phyloP scores from a whole-genome alignment of 2,113 vertebrate species.

The Indicator indicator region DNA sequence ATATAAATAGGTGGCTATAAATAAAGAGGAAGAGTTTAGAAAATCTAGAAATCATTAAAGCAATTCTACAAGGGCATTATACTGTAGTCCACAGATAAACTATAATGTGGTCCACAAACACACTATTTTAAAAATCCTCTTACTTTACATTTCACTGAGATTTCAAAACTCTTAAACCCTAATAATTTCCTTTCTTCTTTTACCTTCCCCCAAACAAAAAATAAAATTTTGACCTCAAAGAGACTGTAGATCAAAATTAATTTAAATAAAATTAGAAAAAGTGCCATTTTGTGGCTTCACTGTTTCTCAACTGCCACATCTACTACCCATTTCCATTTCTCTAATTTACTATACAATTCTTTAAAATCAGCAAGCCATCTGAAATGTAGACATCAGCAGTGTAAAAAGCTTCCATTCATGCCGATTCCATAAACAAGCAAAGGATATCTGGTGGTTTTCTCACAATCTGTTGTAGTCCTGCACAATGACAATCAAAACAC shows the following conservation, averaged over 20 bases:
- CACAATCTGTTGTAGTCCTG: background rate
- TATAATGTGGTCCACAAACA: background rate
- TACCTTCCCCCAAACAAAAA: background rate
- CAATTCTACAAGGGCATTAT: background rate
- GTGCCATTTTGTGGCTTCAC: background rate
- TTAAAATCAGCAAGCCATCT: background rate
- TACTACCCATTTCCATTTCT: background rate
- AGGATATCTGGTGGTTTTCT: background rate
- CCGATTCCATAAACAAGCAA: background rate
- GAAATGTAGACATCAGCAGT: background rate
- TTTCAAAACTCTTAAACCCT: background rate
- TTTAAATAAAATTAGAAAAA: background rate
- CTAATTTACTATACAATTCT: background rate
- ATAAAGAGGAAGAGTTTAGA: background rate
- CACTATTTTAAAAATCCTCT: background rate
- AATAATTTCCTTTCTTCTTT: background rate
- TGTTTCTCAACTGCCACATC: background rate
- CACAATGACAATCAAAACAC: background rate
- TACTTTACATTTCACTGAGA: background rate
- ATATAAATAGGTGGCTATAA: background rate
- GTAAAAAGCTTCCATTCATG: background rate
- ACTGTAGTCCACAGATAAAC: background rate
- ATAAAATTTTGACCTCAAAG: background rate
- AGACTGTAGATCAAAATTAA: background rate
- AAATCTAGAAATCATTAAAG: background rate